These are phyloP conservation scores for Lacerta viridis DNA, from an alignment of 2,797 vertebrate genomes.

Conservation along the genomic window DNA sequence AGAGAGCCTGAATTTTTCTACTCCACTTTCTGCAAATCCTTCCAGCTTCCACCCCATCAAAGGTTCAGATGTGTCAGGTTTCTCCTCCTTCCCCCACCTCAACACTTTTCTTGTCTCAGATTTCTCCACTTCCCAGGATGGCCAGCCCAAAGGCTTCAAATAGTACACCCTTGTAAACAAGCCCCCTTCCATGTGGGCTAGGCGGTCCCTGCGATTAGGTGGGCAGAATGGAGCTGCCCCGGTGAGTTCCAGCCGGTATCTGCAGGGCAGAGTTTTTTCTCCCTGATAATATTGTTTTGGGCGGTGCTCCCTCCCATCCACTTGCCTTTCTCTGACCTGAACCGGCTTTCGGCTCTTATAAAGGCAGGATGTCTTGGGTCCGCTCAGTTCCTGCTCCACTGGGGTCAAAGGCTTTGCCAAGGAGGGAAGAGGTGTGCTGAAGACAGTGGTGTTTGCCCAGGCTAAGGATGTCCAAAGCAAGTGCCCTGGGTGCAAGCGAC, in stretches of 20 bases:
- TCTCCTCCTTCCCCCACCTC: background rate
- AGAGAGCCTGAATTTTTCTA: too few species aligned
- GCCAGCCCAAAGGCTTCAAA: conserved; percentile 16
- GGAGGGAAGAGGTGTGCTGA: background rate
- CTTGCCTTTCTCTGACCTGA: conserved; percentile 51
- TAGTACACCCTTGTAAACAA: conserved; percentile 2
- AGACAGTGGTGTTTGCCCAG: background rate
- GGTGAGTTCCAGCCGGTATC: accelerated
- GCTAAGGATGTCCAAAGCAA: conserved; percentile 12
- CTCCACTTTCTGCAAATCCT: background rate
- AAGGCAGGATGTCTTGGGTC: conserved; percentile 47
- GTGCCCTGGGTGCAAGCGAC: conserved; percentile 34
- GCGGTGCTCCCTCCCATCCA: conserved; percentile 25
- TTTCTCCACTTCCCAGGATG: conserved; percentile 13
- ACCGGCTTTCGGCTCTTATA: conserved; percentile 61
- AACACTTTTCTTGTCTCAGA: conserved; percentile 28
- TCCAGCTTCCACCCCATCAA: background rate
- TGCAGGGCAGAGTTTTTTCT: background rate
- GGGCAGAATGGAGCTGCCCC: background rate
- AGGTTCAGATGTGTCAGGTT: conserved; percentile 7
- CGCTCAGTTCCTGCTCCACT: background rate
- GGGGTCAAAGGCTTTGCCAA: background rate
- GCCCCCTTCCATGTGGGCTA: background rate
- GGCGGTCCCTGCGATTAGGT: background rate
- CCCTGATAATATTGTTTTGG: conserved; percentile 65